Evolutionary conservation across 2,797 vertebrate genomes (phyloP).

Genomic region (Phalloptychus januarius): DNA sequence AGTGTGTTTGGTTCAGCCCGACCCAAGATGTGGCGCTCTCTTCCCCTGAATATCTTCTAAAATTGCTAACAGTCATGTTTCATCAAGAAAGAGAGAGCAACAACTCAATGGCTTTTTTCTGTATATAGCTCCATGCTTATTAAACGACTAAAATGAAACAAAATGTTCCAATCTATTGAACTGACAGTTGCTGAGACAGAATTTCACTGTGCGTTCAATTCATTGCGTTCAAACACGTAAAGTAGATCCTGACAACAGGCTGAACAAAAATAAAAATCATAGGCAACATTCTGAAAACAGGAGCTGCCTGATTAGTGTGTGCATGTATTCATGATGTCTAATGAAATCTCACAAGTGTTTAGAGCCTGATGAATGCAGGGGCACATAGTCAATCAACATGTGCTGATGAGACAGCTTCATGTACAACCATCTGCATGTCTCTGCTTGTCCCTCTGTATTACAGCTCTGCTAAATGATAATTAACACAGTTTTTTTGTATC

Average conservation of each 20-base stretch:
- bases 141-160: not conserved
- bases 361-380: slow-evolving; percentile 8
- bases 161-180: not conserved
- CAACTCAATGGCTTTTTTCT: not conserved
- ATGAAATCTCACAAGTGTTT: slow-evolving; percentile 12
- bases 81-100: not conserved
- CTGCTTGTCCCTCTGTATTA: slow-evolving; percentile 14
- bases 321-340: not conserved
- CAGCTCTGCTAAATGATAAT: not conserved
- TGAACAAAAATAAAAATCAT: not conserved
- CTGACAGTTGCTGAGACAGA: not conserved
- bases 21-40: not conserved
- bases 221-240: not conserved
- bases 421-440: not conserved
- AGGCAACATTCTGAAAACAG: not conserved
- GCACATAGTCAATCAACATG: slow-evolving; percentile 15
- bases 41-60: not conserved
- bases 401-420: slow-evolving; percentile 27
- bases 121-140: not conserved
- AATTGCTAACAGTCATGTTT: not conserved
- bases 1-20: not conserved
- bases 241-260: not conserved
- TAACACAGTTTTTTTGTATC: not conserved
- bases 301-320: not conserved
- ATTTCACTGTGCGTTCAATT: not conserved